phyloP scores from a whole-genome alignment of 2,113 vertebrate genomes.

The Melanerpes formicivorus region DNA sequence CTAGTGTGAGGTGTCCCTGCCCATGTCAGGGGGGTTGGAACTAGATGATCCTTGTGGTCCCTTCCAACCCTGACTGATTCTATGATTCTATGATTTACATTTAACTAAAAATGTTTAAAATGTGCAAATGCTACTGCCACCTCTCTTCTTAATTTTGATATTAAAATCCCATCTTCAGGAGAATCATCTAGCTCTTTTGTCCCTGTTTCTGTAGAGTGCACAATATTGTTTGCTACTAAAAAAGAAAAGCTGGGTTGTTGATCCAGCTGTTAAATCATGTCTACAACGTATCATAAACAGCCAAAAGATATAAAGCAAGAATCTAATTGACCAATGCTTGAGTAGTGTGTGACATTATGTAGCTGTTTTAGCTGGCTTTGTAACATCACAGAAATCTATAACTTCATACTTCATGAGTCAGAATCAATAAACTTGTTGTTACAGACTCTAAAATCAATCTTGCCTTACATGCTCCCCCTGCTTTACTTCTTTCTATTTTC shows the following conservation, averaged over 20 bases:
- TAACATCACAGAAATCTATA: constrained; percentile 42
- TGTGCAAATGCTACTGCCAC: neutral
- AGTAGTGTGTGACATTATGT: constrained; percentile 30
- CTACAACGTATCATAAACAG: neutral
- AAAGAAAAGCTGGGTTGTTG: neutral
- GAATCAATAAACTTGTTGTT: constrained; percentile 53
- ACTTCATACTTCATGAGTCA: constrained; percentile 45
- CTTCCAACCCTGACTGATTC: too few species aligned
- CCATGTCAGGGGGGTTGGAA: too few species aligned
- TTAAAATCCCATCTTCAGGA: neutral
- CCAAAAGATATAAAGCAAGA: constrained; percentile 20
- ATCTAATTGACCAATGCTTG: constrained; percentile 20
- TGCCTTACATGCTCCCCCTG: neutral
- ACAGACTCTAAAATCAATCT: constrained; percentile 27
- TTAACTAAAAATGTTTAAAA: neutral
- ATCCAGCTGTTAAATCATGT: constrained; percentile 22
- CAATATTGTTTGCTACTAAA: neutral
- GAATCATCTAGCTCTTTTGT: neutral
- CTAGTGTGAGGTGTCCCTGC: too few species aligned
- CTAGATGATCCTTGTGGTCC: too few species aligned
- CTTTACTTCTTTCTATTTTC: constrained; percentile 17
- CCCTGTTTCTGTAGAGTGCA: neutral
- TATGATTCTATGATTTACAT: neutral
- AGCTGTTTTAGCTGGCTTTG: constrained; percentile 15
- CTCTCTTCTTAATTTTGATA: neutral